These are phyloP conservation scores for Drosophila kurseongensis DNA, from an alignment of 1,140 invertebrate species.

Conservation along the genomic window DNA sequence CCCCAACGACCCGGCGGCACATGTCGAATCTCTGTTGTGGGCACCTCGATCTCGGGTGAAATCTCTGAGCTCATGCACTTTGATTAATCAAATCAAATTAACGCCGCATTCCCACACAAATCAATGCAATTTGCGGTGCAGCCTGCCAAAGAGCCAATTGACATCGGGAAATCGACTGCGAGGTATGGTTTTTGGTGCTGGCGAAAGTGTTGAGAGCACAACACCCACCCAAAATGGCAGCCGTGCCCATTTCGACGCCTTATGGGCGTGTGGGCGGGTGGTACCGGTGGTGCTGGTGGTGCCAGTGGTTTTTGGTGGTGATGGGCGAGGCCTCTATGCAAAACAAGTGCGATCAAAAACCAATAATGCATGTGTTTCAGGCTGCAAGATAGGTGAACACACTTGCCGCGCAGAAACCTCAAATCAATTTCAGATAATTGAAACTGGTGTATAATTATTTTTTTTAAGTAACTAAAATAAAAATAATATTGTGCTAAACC, in stretches of 20 bases:
- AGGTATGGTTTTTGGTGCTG: conserved; percentile 16
- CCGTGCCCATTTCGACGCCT: conserved; percentile 56
- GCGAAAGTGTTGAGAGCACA: conserved; percentile 77
- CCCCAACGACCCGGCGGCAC: conserved; percentile 58
- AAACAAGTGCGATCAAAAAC: conserved; percentile 56
- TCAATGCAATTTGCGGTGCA: conserved; percentile 75
- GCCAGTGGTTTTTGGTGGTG: conserved; percentile 14
- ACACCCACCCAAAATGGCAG: conserved; percentile 80
- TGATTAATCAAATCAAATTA: conserved; percentile 83
- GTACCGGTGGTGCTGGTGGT: conserved; percentile 6
- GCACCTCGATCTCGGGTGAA: conserved; percentile 49
- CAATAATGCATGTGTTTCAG: conserved; percentile 9
- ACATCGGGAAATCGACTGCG: conserved; percentile 26
- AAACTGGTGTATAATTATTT: background rate
- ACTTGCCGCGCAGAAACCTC: conserved; percentile 2
- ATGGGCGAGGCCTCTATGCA: conserved; percentile 57
- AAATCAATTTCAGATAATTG: conserved; percentile 14
- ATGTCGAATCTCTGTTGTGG: conserved; percentile 33
- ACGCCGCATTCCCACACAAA: conserved; percentile 78
- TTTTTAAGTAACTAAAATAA: background rate
- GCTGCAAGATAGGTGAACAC: conserved; percentile 4
- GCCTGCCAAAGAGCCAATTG: conserved; percentile 59
- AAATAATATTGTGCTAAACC: background rate
- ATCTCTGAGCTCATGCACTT: conserved; percentile 58
- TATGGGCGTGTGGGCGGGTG: conserved; percentile 30